Percentiles rank a stretch among this genome's conserved stretches.
These are phyloP conservation scores for Muricea muricata DNA, from an alignment of 92 coral and sea anemone genomes.

Conservation along the genomic window DNA sequence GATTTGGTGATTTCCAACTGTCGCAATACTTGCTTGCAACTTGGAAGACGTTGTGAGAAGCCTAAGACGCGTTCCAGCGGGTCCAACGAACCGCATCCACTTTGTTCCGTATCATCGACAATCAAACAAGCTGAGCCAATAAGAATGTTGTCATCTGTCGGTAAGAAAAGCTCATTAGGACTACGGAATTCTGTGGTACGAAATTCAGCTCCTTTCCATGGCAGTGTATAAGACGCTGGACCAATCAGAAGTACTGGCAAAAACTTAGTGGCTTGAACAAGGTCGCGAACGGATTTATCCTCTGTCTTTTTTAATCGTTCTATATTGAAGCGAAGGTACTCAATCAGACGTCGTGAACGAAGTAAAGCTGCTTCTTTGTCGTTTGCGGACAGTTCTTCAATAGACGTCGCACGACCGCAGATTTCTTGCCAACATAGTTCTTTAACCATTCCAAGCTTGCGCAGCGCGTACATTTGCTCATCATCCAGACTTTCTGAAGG, in stretches of 20 bases:
- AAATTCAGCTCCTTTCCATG: conserved; percentile 71
- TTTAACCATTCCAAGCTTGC: conserved; percentile 75
- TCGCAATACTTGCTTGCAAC: conserved; percentile 48
- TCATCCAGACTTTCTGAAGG: conserved; percentile 60
- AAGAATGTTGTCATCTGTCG: conserved; percentile 48
- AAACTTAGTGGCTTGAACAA: conserved; percentile 38
- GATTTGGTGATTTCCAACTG: conserved; percentile 64
- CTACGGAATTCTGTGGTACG: conserved; percentile 47
- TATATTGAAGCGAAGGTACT: conserved; percentile 62
- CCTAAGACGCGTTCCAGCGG: conserved; percentile 59
- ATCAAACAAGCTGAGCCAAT: conserved; percentile 68
- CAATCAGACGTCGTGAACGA: conserved; percentile 61
- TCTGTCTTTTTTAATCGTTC: neutral
- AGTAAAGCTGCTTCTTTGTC: conserved; percentile 34
- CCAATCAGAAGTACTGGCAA: conserved; percentile 75
- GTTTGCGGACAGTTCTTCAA: conserved; percentile 11
- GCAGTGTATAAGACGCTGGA: conserved; percentile 42
- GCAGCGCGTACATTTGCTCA: conserved; percentile 43
- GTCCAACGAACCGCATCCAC: conserved; percentile 68
- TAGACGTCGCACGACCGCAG: conserved; percentile 72
- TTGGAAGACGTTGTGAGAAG: conserved; percentile 61
- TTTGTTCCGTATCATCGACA: conserved; percentile 70
- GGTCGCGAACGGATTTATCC: neutral
- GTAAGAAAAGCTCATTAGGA: conserved; percentile 70
- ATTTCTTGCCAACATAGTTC: conserved; percentile 75